Evolutionary conservation across 2,797 vertebrate species (phyloP), one percentile per base, ranked within the genome.

Genomic region (Falco biarmicus): DNA sequence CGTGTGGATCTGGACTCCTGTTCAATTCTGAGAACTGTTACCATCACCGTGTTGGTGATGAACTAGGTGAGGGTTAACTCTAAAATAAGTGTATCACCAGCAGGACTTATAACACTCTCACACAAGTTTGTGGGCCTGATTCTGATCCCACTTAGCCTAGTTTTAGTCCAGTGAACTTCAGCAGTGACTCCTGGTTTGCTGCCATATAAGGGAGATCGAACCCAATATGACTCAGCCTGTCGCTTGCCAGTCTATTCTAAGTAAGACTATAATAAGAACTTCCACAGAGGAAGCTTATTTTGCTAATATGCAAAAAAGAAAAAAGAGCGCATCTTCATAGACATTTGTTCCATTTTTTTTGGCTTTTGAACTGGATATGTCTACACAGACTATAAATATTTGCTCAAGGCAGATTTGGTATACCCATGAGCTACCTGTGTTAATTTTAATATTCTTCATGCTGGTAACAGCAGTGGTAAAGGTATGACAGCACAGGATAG

Each of bases 191-290:
- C 71, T 84, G 32, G 64, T 93, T 92, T 93, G 90, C 92, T 97
- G 92, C 94, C 78, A 28, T 78, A 43, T 87, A 83, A 92, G 69
- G 87, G 89, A 96, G 90, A 94, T 93, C 1, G 3, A 94, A 92
- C 69, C 87, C 47, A 84, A 45, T 50, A 69, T 97, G 95, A 97
- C 87, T 96, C 96, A 97, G 92, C 78, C 64, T 0, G 6, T 74
- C 39, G 17, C 61, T 95, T 95, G 89, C 87, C 89, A 94, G 84
- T 89, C 90, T 96, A 94, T 96, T 97, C 93, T 92, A 91, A 96
- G 94, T 66, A 90, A 70, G 39, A 65, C 94, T 96, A 95, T 85
- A 97, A 86, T 94, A 96, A 97, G 87, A 94, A 89, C 86, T 93
- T 97, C 90, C 87, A 96, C 89, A 94, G 96, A 96, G 90, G 90